Base-by-base conservation (phyloP, 2,888 invertebrate genomes). In the Agrilus cyanescens region DNA sequence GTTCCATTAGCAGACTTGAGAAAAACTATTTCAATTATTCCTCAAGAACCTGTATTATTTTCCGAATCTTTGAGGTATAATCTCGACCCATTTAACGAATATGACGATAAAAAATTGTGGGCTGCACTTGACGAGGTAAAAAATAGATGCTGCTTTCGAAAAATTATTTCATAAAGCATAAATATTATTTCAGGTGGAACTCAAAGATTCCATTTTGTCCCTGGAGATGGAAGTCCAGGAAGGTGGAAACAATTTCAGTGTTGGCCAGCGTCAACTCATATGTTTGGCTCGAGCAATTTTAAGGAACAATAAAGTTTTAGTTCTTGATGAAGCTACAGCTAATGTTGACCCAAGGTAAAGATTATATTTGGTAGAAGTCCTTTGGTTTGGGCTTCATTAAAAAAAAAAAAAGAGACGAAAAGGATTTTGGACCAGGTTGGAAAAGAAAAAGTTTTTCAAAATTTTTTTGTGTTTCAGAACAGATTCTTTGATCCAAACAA, bases 301-400 rank as follows among this genome's bases (percentile, higher is more conserved):
- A 3, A 69, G 78, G 32, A 76, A 77, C 43, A 83, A 82, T 58
- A 76, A 70, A 45, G 74, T 85, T 37, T 70, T 85, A 1, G 74
- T 89, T 88, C 47, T 51, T 25, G 89, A 90, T 57, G 90, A 90
- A 63, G 89, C 89, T 14, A 89, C 89, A 0, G 87, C 89, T 1
- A 89, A 88, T 60, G 86, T 89, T 7, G 88, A 90, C 65, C 84
- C 48, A 30, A 44, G 41, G 50, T 50, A 44, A 38, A 45, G 10
- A 10, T n/a, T 33, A 4, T 4, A 15, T 10, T n/a, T 32, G 14
- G 6, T n/a, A n/a, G 14, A 14, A 6, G 37, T n/a, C 40, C 6
- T 20, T n/a, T n/a, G n/a, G n/a, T n/a, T n/a, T n/a, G n/a, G n/a
- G n/a, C n/a, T n/a, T n/a, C n/a, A n/a, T n/a, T n/a, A n/a, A n/a